Percentiles rank a stretch among this genome's conserved stretches.
These are phyloP conservation scores for Pygoscelis adeliae DNA, from an alignment of 2,113 vertebrate genomes.

Conservation along the genomic window DNA sequence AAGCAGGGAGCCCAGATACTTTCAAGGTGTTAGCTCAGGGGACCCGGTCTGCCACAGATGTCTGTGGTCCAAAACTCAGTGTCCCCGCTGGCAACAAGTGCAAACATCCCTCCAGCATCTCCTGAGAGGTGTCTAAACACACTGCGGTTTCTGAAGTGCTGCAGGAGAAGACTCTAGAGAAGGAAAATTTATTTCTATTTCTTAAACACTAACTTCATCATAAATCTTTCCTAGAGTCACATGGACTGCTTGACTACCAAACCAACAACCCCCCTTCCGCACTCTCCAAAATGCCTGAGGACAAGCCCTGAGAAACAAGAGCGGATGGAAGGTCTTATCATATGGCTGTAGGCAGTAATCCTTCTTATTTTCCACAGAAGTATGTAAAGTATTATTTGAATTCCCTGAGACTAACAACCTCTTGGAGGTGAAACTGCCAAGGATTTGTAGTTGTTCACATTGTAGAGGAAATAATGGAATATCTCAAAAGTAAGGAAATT, in stretches of 20 bases:
- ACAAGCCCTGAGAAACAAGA: slow-evolving; percentile 49
- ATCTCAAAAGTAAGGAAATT: slow-evolving; percentile 22
- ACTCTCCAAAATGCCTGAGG: slow-evolving; percentile 13
- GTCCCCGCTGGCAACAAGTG: background rate
- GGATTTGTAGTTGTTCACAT: slow-evolving; percentile 42
- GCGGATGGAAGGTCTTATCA: slow-evolving; percentile 50
- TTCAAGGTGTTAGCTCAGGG: background rate
- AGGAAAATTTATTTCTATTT: background rate
- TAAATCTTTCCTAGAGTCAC: slow-evolving; percentile 35
- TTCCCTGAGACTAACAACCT: slow-evolving; percentile 66
- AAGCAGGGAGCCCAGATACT: background rate
- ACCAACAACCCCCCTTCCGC: background rate
- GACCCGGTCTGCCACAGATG: background rate
- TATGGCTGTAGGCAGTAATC: slow-evolving; percentile 69
- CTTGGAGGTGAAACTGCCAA: slow-evolving; percentile 46
- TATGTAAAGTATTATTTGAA: slow-evolving; percentile 72
- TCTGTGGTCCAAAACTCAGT: background rate
- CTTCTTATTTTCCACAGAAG: slow-evolving; percentile 61
- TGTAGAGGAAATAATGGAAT: slow-evolving; percentile 49
- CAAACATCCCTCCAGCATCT: background rate
- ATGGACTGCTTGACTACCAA: background rate
- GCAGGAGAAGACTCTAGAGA: background rate
- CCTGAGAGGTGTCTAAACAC: background rate
- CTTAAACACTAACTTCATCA: background rate
- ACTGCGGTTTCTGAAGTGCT: background rate